Conservation (phyloP, 1,140 invertebrate species). For the Drosophila saltans region DNA sequence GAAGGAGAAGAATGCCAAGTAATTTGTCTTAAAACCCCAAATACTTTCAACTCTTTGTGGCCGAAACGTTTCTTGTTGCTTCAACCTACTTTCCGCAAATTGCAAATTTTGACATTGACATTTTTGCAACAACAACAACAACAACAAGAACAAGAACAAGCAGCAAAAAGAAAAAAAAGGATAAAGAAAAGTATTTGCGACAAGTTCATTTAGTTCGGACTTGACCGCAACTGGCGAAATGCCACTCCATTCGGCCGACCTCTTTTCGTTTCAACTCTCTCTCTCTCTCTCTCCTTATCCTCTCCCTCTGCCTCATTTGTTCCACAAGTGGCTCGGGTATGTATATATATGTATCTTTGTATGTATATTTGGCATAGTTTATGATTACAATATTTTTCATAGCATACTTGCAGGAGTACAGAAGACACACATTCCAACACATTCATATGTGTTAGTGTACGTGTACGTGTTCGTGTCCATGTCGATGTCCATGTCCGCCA, state of each 20-base stretch:
- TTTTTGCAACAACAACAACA: slow-evolving; percentile 5
- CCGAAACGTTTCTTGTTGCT: background rate
- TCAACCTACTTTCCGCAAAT: slow-evolving; percentile 5
- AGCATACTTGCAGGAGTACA: slow-evolving; percentile 51
- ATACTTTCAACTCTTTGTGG: slow-evolving; percentile 1
- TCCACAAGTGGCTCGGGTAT: background rate
- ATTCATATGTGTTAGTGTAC: slow-evolving; percentile 17
- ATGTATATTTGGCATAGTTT: slow-evolving; percentile 46
- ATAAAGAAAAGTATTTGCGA: slow-evolving; percentile 11
- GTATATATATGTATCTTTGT: background rate
- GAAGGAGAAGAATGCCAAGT: slow-evolving; percentile 5
- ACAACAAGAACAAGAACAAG: background rate
- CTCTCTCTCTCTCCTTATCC: background rate
- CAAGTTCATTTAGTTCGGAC: slow-evolving; percentile 9
- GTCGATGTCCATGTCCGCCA: slow-evolving; percentile 28
- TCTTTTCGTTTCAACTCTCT: background rate
- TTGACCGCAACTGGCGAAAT: slow-evolving; percentile 9
- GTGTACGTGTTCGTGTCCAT: slow-evolving; percentile 27
- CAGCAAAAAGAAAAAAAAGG: background rate
- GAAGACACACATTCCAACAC: slow-evolving; percentile 21
- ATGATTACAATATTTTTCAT: slow-evolving; percentile 70
- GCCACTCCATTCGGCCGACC: background rate
- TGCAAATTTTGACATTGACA: slow-evolving; percentile 9
- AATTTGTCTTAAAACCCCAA: slow-evolving; percentile 1
- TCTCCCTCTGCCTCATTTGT: too few species aligned